Conservation (phyloP, 2,888 invertebrate species). For the Kuschelorhynchus macadamiae region DNA sequence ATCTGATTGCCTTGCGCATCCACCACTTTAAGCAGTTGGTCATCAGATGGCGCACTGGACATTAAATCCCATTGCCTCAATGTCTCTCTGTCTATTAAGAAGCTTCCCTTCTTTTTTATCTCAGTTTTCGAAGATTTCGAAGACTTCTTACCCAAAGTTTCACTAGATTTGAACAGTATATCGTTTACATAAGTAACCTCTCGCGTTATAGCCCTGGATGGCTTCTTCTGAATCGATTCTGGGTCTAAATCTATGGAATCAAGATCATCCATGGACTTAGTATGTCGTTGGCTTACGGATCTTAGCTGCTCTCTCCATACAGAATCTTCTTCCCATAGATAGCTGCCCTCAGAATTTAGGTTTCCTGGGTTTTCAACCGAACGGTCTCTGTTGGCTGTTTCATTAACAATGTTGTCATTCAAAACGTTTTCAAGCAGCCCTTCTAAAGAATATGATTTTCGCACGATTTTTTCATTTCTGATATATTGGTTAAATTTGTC, state of each 20-base stretch:
- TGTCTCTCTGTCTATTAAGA: constrained; percentile 84
- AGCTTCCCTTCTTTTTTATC: constrained; percentile 63
- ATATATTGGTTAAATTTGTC: constrained; percentile 61
- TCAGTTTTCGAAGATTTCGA: constrained; percentile 67
- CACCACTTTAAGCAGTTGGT: constrained; percentile 58
- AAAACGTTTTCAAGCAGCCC: constrained; percentile 72
- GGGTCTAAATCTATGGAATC: constrained; percentile 71
- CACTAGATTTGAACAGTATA: constrained; percentile 70
- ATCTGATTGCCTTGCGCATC: constrained; percentile 60
- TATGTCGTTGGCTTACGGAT: constrained; percentile 84
- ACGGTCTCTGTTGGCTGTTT: constrained; percentile 39
- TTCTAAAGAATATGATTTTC: constrained; percentile 74
- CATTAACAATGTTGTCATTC: constrained; percentile 59
- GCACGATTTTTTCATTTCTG: constrained; percentile 60
- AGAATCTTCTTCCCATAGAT: constrained; percentile 87
- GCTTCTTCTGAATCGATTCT: constrained; percentile 60
- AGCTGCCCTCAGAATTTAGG: constrained; percentile 72
- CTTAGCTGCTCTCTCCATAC: constrained; percentile 86
- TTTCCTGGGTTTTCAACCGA: constrained; percentile 24
- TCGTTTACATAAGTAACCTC: constrained; percentile 87
- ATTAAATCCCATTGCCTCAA: constrained; percentile 90
- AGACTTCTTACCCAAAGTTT: constrained; percentile 68
- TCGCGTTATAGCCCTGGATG: constrained; percentile 71
- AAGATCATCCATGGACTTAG: constrained; percentile 86
- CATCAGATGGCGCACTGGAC: constrained; percentile 78